Evolutionary conservation across 2,797 vertebrate genomes (phyloP).

Genomic region (Tokudaia muenninki): DNA sequence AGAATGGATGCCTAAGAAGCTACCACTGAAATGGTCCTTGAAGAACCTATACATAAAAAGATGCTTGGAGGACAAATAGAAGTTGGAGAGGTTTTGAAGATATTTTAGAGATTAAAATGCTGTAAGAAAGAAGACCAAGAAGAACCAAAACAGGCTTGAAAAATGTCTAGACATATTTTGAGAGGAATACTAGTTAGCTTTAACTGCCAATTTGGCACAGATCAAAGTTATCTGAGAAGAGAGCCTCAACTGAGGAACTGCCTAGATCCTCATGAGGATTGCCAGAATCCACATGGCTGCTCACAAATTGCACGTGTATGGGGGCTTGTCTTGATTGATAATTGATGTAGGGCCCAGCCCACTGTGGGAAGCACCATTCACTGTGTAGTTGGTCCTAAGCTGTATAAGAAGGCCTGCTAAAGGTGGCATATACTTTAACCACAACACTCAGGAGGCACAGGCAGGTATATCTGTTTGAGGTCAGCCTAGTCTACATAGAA

Average conservation of each 20-base stretch:
- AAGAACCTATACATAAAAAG: background rate
- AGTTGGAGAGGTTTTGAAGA: background rate
- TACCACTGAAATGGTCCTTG: background rate
- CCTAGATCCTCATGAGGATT: background rate
- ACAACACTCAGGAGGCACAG: background rate
- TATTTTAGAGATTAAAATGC: background rate
- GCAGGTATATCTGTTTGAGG: background rate
- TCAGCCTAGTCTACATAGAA: background rate
- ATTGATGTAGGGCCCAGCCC: background rate
- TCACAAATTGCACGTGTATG: background rate
- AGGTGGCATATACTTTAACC: background rate
- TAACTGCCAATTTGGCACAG: background rate
- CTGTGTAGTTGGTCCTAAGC: background rate
- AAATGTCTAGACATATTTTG: background rate
- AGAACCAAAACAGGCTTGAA: background rate
- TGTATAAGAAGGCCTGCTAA: background rate
- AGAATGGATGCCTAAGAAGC: background rate
- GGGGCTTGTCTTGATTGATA: background rate
- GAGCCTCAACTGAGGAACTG: background rate
- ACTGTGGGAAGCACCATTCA: background rate
- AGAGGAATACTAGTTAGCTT: background rate
- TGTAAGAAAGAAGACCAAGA: background rate
- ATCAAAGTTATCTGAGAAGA: background rate
- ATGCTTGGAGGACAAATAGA: background rate
- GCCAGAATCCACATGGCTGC: too few species aligned